phyloP scores from a whole-genome alignment of 2,113 vertebrate genomes.

The Casuarius casuarius region DNA sequence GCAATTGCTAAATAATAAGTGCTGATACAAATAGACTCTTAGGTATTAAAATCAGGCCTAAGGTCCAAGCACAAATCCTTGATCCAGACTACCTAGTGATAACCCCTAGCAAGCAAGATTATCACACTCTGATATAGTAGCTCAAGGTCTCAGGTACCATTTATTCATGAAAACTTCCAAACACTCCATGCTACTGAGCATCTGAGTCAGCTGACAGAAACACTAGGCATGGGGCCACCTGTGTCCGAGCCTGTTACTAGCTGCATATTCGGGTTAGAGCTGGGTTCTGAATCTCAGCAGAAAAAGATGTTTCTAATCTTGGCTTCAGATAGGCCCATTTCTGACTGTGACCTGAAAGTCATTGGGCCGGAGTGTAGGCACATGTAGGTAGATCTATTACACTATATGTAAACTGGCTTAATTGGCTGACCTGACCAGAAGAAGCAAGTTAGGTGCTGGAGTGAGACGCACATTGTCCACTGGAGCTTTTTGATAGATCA shows the following conservation, averaged over 20 bases:
- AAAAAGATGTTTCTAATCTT: neutral
- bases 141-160: neutral
- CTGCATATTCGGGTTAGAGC: accelerated
- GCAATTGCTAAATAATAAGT: accelerated
- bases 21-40: accelerated
- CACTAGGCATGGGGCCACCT: accelerated
- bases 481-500: neutral
- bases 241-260: neutral
- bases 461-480: neutral
- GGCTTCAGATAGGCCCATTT: neutral
- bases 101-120: neutral
- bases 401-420: neutral
- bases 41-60: neutral
- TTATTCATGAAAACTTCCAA: accelerated
- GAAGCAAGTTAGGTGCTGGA: neutral
- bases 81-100: neutral
- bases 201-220: neutral
- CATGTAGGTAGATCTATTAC: accelerated
- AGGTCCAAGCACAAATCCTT: neutral
- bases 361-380: neutral
- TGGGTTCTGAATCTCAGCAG: neutral
- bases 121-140: accelerated
- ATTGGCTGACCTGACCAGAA: neutral
- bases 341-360: neutral
- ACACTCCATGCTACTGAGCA: accelerated